Base-by-base conservation (phyloP, 2,797 vertebrate species). In the Denticeps clupeoides region DNA sequence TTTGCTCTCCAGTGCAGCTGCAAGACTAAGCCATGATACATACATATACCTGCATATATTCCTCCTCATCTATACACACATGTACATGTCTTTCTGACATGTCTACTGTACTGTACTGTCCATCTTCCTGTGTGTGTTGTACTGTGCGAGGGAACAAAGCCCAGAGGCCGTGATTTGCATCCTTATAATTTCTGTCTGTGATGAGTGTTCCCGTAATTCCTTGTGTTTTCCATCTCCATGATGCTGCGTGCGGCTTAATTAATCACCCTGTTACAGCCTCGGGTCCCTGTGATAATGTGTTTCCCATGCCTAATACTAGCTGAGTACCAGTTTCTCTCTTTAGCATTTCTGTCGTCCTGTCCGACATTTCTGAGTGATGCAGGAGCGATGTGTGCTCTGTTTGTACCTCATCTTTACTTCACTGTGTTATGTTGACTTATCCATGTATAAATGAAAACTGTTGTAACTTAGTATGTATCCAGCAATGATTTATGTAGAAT, bases 401-500 rank as follows among this genome's bases (percentile, higher is more conserved):
- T 58, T 62, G 54, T 61, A 53, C 16, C 25, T 62, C 64, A 67
- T 63, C 50, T 61, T 67, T 62, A 60, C 55, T 49, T 64, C 62
- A 51, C 32, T 15, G 50, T 58, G 52, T 71, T 71, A 32, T 4
- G 56, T 72, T 72, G 40, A 58, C 64, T 60, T 58, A 59, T 46
- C 47, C 62, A 65, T 65, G 56, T 69, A 63, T 64, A 60, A 58
- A 60, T 49, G 60, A 65, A 60, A 48, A 51, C 58, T 51, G 56
- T 56, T 69, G 60, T 64, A 69, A 67, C 55, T 58, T 60, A 56
- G 52, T 64, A 63, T 62, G 53, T 67, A 68, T 60, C 56, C 60
- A 60, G 64, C 38, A 19, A 63, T 60, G 58, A 64, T 69, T 72
- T 68, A 68, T 65, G 64, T 69, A 69, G 49, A 63, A 54, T 48